Conservation (phyloP, 2,888 invertebrate species). For the Colostygia pectinataria region DNA sequence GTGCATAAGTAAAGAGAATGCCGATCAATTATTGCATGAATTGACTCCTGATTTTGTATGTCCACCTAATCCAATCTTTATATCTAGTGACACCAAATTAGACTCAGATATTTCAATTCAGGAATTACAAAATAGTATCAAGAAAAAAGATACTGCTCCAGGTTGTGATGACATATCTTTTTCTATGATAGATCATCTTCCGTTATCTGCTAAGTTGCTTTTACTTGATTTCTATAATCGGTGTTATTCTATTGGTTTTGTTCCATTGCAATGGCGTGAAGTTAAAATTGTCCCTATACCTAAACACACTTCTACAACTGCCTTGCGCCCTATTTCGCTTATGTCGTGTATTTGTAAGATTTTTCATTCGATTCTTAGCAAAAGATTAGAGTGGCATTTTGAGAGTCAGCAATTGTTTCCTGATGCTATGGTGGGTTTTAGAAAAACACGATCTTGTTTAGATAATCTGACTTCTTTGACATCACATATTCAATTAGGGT, state of each 20-base stretch:
- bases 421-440: not conserved
- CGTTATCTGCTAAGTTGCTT: conserved; percentile 8
- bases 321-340: not conserved
- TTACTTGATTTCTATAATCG: conserved; percentile 15
- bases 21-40: not conserved
- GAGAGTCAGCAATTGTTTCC: conserved; percentile 1
- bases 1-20: not conserved
- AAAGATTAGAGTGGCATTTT: conserved; percentile 1
- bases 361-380: not conserved
- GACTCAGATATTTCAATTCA: not conserved
- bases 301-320: conserved; percentile 18
- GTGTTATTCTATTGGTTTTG: conserved; percentile 12
- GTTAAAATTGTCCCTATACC: conserved; percentile 31
- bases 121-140: not conserved
- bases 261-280: conserved; percentile 33
- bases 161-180: conserved; percentile 10
- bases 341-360: conserved; percentile 8
- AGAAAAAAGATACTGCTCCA: conserved; percentile 3
- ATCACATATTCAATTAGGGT: conserved; percentile 19
- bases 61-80: not conserved
- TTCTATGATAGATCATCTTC: conserved; percentile 25
- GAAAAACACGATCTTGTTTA: not conserved
- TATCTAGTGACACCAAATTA: not conserved
- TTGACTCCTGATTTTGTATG: conserved; percentile 9
- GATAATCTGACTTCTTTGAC: not conserved